phyloP scores from a whole-genome alignment of 2,797 vertebrate genomes.

The Phalloptychus januarius region DNA sequence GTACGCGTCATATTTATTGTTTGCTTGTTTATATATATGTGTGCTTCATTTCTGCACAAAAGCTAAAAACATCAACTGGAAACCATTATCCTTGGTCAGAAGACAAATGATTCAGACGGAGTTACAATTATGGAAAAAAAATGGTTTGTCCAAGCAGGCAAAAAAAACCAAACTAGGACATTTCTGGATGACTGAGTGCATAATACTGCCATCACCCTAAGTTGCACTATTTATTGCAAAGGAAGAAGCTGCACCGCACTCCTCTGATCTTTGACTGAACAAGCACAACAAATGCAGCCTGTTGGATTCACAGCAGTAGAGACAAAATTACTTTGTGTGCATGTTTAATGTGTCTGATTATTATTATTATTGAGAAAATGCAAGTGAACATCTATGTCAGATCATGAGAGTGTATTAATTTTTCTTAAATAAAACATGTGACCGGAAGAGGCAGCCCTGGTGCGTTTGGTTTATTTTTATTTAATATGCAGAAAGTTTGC shows the following conservation, averaged over 20 bases:
- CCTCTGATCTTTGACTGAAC: constrained; percentile 27
- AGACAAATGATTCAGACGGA: not conserved
- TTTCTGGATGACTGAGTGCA: not conserved
- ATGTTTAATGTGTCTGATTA: constrained; percentile 27
- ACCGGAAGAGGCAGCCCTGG: not conserved
- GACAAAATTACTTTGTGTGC: constrained; percentile 27
- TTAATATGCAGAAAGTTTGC: not conserved
- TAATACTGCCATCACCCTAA: constrained; percentile 4
- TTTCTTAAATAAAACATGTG: constrained; percentile 47
- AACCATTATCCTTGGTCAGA: not conserved
- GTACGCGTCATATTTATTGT: not conserved
- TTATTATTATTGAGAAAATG: constrained; percentile 13
- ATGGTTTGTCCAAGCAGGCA: not conserved
- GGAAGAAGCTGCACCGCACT: constrained; percentile 12
- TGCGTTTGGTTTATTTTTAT: not conserved
- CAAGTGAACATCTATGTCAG: constrained; percentile 25
- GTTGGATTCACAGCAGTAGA: not conserved
- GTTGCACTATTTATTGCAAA: not conserved
- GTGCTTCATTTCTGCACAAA: constrained; percentile 4
- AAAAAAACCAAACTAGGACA: not conserved
- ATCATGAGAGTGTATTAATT: constrained; percentile 23
- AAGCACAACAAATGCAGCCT: constrained; percentile 27
- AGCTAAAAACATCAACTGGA: not conserved
- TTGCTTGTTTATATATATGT: not conserved
- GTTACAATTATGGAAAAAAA: not conserved